Evolutionary conservation across 1,140 invertebrate species (phyloP), one percentile per base, ranked within the genome.

Genomic region (Phymorhynchus buccinoides): DNA sequence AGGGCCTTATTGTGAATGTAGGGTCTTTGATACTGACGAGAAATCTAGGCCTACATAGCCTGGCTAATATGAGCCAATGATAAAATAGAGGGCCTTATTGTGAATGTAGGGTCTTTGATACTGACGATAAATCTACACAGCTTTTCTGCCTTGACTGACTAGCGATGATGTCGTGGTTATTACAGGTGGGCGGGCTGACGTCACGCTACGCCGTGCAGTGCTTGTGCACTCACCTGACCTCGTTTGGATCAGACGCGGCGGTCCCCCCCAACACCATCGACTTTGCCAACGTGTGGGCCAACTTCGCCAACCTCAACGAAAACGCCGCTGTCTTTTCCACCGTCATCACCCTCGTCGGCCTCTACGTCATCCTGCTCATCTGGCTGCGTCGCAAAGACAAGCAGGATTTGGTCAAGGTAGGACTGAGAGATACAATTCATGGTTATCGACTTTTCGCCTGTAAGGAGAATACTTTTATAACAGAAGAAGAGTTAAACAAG

Each of bases 261-360:
- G 93, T 94, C 0, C 92, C 93, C 37, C 94, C 94, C 0, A 95
- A 95, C 89, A 94, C 94, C 9, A 94, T 95, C 32, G 94, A 95
- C 89, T 95, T 95, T 88, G 91, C 87, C 42, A 95, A 95, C 83
- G 94, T 95, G 0, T 95, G 95, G 91, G 90, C 89, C 39, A 92
- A 93, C 85, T 93, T 93, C 85, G 90, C 89, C 52, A 88, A 92
- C 78, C 90, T 93, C 12, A 88, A 85, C 56, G 92, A 93, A 84
- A 93, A 93, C 83, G 90, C 93, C 9, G 93, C 93, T 16, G 93
- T 93, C 30, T 93, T 93, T 84, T 89, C 89, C n/a, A 94, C 94
- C 0, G 93, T 95, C 27, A 93, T 95, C 71, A 88, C 93, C 14
- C 92, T 94, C 1, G 86, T 95, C 41, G 88, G 90, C 1, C 42